These are phyloP conservation scores for Rhinolophus sinicus DNA, from an alignment of 2,113 vertebrate genomes.

Conservation along the genomic window DNA sequence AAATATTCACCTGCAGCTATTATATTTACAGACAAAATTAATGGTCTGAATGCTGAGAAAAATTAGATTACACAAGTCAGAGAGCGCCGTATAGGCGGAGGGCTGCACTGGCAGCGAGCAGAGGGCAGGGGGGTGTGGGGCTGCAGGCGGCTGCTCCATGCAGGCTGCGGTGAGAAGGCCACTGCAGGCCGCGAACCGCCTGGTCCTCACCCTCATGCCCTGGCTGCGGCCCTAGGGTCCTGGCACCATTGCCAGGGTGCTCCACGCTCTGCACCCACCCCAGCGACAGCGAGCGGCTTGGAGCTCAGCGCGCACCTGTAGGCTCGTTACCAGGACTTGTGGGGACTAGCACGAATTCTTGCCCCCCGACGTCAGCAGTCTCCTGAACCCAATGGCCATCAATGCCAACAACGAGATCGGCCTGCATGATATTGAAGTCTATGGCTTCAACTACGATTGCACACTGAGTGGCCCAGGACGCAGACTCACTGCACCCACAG, in stretches of 20 bases:
- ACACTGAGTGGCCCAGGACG: slow-evolving; percentile 87
- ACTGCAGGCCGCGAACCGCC: slow-evolving; percentile 59
- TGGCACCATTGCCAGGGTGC: slow-evolving; percentile 51
- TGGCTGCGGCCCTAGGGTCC: slow-evolving; percentile 73
- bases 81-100: neutral
- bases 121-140: slow-evolving; percentile 77
- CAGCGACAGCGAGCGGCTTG: slow-evolving; percentile 72
- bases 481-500: slow-evolving; percentile 87
- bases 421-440: slow-evolving; percentile 87
- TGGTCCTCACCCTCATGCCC: slow-evolving; percentile 73
- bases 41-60: slow-evolving; percentile 41
- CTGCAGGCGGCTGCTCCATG: slow-evolving; percentile 68
- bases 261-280: slow-evolving; percentile 54
- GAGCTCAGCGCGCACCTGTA: slow-evolving; percentile 85
- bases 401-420: slow-evolving; percentile 91
- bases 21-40: slow-evolving; percentile 64
- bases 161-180: slow-evolving; percentile 67
- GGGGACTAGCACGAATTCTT: slow-evolving; percentile 90
- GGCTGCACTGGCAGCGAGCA: neutral
- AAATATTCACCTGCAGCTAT: slow-evolving; percentile 49
- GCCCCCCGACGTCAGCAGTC: slow-evolving; percentile 89
- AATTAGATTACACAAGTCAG: slow-evolving; percentile 63
- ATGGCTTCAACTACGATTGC: slow-evolving; percentile 90
- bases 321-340: slow-evolving; percentile 89
- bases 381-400: slow-evolving; percentile 87